Evolutionary conservation across 2,888 invertebrate genomes (phyloP), one percentile per base, ranked within the genome.

Genomic region (Proisotoma minuta): DNA sequence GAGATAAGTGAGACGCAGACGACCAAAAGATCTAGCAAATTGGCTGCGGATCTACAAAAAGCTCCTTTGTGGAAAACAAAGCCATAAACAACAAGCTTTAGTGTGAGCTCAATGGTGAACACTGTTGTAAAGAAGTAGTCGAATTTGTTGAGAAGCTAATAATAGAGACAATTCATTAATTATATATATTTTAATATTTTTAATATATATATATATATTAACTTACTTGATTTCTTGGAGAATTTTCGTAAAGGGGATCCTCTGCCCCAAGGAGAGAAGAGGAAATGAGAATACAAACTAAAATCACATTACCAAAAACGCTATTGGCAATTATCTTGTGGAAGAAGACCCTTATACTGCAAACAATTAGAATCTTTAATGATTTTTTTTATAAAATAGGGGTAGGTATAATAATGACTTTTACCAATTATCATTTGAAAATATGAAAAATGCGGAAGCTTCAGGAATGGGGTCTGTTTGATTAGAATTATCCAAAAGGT

Each of bases 101-200:
- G 75, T 43, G 79, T 78, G 67, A 84, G 83, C 77, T 84, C 84
- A 62, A 84, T 77, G 1, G 84, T 83, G 76, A 84, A 84, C 34
- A 84, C 81, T 43, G 80, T 78, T 10, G 84, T 84, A 77, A 84
- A 84, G 76, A 84, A 82, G 75, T 81, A 82, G 75, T 84, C 84
- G 75, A 84, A 84, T 75, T 82, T 80, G 75, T 83, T 82, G 63
- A 84, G 76, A 69, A 84, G 80, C 81, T 82, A 76, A 66, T 78
- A 77, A 62, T 8, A 5, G 24, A 50, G 24, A 10, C 34, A 8
- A 15, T 34, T 12, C 8, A 34, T 34, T 34, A 34, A 34, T 34
- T 34, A 10, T 12, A 34, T 20, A 50, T 23, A 5, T 26, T 26
- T 5, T 50, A 47, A n/a, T n/a, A n/a, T n/a, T n/a, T n/a, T n/a